Conservation (phyloP, 2,113 vertebrate species). For the Pimephales promelas region DNA sequence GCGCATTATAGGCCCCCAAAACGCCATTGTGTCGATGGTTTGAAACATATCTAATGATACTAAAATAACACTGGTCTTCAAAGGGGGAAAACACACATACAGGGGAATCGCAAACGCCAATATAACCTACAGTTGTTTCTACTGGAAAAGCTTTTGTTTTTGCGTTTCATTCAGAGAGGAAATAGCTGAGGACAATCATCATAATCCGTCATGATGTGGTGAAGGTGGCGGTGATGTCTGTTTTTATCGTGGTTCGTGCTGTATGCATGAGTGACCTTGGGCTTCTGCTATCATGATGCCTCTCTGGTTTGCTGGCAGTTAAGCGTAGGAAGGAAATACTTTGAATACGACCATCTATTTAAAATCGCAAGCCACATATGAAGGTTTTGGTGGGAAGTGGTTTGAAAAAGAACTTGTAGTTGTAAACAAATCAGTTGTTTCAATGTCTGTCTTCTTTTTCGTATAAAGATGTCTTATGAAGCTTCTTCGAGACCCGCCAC, state of each 20-base stretch:
- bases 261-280: slow-evolving; percentile 3
- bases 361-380: not conserved
- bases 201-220: slow-evolving; percentile 22
- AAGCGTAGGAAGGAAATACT: slow-evolving; percentile 33
- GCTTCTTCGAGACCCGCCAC: slow-evolving; percentile 71
- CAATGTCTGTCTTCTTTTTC: not conserved
- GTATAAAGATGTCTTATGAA: slow-evolving; percentile 74
- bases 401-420: not conserved
- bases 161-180: slow-evolving; percentile 38
- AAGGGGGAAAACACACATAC: not conserved
- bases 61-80: not conserved
- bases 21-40: too few relatives aligned
- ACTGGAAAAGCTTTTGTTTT: slow-evolving; percentile 26
- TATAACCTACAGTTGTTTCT: slow-evolving; percentile 42
- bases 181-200: slow-evolving; percentile 43
- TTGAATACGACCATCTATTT: slow-evolving; percentile 13
- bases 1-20: too few relatives aligned
- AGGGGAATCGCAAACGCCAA: slow-evolving; percentile 1
- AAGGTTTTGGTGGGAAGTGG: not conserved
- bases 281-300: slow-evolving; percentile 5
- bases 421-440: not conserved
- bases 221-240: not conserved
- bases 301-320: not conserved
- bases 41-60: too few relatives aligned
- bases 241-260: not conserved